Percentiles rank a stretch among this genome's conserved stretches.
Evolutionary conservation across 2,888 invertebrate species (phyloP).

Genomic region (Caenorhabditis sp.): DNA sequence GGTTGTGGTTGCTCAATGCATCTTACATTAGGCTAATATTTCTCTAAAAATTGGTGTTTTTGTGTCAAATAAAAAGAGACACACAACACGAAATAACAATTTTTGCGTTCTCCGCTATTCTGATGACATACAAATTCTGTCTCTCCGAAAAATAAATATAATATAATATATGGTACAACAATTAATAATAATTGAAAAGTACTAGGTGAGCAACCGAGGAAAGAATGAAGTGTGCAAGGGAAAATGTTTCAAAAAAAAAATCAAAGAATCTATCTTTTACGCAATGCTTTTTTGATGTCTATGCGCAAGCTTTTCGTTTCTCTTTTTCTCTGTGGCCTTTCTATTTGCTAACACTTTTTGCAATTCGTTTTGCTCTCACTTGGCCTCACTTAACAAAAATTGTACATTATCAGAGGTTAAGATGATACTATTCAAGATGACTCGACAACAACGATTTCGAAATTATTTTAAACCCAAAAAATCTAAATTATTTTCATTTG

Average conservation of each 20-base stretch:
- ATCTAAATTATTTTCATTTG: no score
- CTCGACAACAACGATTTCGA: no score
- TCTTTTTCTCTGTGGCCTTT: background rate
- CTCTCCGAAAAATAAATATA: no score
- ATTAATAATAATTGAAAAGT: background rate
- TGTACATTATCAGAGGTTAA: background rate
- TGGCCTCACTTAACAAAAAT: background rate
- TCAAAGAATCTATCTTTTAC: background rate
- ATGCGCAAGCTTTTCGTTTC: slow-evolving; percentile 1
- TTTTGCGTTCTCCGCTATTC: slow-evolving; percentile 12
- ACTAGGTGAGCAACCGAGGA: background rate
- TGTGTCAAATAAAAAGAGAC: background rate
- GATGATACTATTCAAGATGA: no score
- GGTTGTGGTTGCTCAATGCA: background rate
- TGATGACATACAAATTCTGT: background rate
- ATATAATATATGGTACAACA: no score
- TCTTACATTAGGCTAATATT: slow-evolving; percentile 1
- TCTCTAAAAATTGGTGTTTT: background rate
- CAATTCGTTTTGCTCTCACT: background rate
- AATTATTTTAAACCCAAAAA: no score
- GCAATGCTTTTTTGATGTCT: slow-evolving; percentile 1
- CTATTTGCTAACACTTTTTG: slow-evolving; percentile 1
- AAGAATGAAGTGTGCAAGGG: background rate
- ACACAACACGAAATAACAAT: background rate
- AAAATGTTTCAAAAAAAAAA: background rate